These are phyloP conservation scores for Ephestia elutella DNA, from an alignment of 1,140 invertebrate species.

Conservation along the genomic window DNA sequence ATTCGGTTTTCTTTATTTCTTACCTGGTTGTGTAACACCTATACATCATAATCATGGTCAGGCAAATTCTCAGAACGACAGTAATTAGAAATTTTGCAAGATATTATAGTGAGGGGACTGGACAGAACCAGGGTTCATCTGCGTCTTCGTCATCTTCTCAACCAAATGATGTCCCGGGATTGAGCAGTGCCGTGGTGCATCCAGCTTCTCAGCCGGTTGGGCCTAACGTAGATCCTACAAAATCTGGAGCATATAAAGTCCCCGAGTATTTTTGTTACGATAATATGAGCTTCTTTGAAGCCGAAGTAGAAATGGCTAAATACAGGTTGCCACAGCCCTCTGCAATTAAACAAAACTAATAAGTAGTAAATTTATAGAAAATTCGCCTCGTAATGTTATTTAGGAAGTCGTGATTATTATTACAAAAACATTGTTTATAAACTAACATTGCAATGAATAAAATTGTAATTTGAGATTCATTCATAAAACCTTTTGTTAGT, in stretches of 20 bases:
- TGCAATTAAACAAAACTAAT: conserved; percentile 63
- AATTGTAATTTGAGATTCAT: background rate
- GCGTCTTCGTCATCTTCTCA: conserved; percentile 17
- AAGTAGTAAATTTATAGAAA: background rate
- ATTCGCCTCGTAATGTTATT: background rate
- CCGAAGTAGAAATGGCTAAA: conserved; percentile 88
- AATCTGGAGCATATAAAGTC: conserved; percentile 85
- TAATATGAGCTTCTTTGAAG: conserved; percentile 84
- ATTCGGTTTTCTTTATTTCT: background rate
- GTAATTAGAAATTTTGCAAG: conserved; percentile 24
- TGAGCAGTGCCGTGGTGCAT: conserved; percentile 77
- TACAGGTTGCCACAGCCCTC: conserved; percentile 84
- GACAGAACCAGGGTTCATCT: conserved; percentile 26
- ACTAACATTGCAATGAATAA: too few species aligned
- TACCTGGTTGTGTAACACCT: conserved; percentile 39
- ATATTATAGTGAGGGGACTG: conserved; percentile 40
- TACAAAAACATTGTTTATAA: too few species aligned
- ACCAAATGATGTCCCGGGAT: conserved; percentile 76
- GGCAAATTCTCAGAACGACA: background rate
- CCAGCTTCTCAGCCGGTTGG: conserved; percentile 77
- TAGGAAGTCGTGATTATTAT: conserved; percentile 6
- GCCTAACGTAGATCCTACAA: conserved; percentile 80
- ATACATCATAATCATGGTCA: conserved; percentile 14
- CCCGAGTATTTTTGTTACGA: conserved; percentile 91
- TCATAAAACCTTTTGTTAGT: too few species aligned